Base-by-base conservation (phyloP, 2,113 vertebrate species). In the Peromyscus leucopus region DNA sequence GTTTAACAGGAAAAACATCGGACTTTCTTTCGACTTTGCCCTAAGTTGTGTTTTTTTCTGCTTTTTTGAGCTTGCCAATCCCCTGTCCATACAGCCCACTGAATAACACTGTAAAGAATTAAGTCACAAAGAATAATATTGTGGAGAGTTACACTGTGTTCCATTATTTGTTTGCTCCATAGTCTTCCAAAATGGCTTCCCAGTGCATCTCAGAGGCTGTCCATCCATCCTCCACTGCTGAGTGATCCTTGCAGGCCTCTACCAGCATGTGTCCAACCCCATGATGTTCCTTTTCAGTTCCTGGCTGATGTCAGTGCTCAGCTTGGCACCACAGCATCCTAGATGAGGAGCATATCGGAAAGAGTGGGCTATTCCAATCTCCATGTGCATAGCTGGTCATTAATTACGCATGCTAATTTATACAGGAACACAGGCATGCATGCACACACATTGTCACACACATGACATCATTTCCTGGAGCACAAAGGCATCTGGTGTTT, bases 401-500 rank as follows among this genome's bases (percentile, higher is more conserved):
- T 48, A 67, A 55, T 67, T 91, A 63, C 39, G 33, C 79, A 69
- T 84, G 79, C 42, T 90, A 36, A 94, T 94, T 82, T 86, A 87
- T 55, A 39, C 26, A 84, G 6, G 21, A 21, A 2, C 31, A 26
- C 22, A 26, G 63, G 79, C 89, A 59, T 75, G 57, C 2, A 59
- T 26, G 51, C 7, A 88, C 63, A 91, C 6, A 83, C 11, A 31
- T 16, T 71, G 5, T 57, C 28, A 59, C 36, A 92, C n/a, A 75
- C 39, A 67, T 22, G 15, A 12, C 74, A 65, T 67, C 24, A 94
- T 92, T 96, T 94, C 72, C 42, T 93, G 87, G 28, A 82, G 31
- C 59, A 91, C 15, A 89, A 48, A 92, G 42, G 7, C 83, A 79
- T 79, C 57, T 94, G 36, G 72, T 97, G 16, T 93, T 91, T 86